Conservation (phyloP, 2,797 vertebrate genomes). For the Oreortyx pictus region DNA sequence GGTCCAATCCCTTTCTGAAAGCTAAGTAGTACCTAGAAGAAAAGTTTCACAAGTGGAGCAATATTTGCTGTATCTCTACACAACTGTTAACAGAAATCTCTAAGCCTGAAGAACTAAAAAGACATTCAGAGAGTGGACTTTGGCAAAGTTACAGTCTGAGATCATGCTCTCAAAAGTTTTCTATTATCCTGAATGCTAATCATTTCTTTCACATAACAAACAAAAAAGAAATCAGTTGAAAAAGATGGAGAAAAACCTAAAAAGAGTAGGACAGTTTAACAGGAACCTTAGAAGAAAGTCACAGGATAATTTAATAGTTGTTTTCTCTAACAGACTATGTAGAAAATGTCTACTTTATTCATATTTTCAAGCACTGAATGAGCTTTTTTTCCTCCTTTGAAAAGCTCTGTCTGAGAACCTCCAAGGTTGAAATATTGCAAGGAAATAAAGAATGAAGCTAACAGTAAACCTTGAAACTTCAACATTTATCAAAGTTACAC, state of each 20-base stretch:
- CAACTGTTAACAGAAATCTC: neutral
- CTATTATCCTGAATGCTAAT: neutral
- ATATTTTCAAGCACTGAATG: neutral
- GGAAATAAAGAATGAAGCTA: neutral
- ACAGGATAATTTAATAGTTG: neutral
- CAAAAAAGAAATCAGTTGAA: neutral
- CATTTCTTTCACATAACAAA: neutral
- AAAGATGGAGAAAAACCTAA: constrained; percentile 14
- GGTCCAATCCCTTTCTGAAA: neutral
- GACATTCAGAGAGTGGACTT: neutral
- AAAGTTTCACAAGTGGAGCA: neutral
- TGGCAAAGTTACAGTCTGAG: neutral
- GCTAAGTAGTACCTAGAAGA: neutral
- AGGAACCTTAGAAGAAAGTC: neutral
- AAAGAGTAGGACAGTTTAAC: neutral
- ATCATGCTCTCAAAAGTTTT: neutral
- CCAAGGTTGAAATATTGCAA: constrained; percentile 9
- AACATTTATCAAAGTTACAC: neutral
- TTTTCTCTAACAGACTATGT: neutral
- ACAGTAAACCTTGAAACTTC: neutral
- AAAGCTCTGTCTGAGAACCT: neutral
- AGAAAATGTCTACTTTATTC: constrained; percentile 5
- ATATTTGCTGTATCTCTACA: neutral
- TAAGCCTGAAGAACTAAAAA: neutral
- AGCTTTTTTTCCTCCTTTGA: neutral